Conservation (phyloP, 2,888 invertebrate genomes). For the Caenorhabditis imperialis region DNA sequence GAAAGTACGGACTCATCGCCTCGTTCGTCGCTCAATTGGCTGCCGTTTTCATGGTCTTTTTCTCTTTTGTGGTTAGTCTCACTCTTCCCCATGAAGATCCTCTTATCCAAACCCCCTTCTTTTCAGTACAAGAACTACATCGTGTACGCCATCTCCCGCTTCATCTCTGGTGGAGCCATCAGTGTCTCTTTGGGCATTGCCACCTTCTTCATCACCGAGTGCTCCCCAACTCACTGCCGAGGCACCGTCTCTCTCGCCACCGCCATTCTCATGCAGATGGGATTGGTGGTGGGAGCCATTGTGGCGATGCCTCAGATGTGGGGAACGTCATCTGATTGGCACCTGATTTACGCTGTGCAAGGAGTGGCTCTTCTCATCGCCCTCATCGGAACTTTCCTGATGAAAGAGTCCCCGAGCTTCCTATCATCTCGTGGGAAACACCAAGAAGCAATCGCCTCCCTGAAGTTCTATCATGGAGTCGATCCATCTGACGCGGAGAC, state of each 20-base stretch:
- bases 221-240: conserved; percentile 65
- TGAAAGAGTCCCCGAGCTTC: conserved; percentile 32
- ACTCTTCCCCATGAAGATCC: neutral
- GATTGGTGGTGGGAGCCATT: conserved; percentile 64
- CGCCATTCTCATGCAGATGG: conserved; percentile 66
- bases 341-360: conserved; percentile 65
- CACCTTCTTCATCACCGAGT: conserved; percentile 64
- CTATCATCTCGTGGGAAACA: conserved; percentile 33
- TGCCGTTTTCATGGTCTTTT: conserved; percentile 44
- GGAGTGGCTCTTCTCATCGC: conserved; percentile 40
- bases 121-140: conserved; percentile 31
- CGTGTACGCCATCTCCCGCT: conserved; percentile 62
- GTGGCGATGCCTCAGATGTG: conserved; percentile 65
- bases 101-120: too few species aligned
- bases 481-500: conserved; percentile 1
- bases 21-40: conserved; percentile 48
- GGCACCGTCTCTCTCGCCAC: conserved; percentile 67
- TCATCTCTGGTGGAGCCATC: conserved; percentile 65
- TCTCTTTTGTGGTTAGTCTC: conserved; percentile 54
- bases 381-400: conserved; percentile 18
- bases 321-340: conserved; percentile 60
- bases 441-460: conserved; percentile 39
- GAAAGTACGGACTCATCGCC: conserved; percentile 55
- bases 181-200: conserved; percentile 60
- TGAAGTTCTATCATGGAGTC: conserved; percentile 58